Base-by-base conservation (phyloP, 1,140 invertebrate genomes). In the Calliphora vicina region DNA sequence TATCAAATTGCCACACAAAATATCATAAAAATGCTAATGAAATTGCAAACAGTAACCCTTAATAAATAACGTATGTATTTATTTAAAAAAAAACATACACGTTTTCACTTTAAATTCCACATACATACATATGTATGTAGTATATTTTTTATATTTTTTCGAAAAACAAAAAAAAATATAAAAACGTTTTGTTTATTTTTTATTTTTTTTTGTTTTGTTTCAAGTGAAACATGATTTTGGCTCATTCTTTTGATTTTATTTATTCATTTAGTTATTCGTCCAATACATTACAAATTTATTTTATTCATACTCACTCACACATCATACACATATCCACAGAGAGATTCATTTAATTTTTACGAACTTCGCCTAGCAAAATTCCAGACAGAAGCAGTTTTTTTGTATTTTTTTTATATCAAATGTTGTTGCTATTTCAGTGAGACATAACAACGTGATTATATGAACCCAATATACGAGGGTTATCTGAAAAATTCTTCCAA, bases 371-470 rank as follows among this genome's bases (percentile, higher is more conserved):
- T 67, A 17, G 61, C 61, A 23, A 67, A 67, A 67, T 23, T 67
- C 61, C 61, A 67, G 61, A 67, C 61, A 67, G 20, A 10, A 23
- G 61, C 61, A 23, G 61, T 67, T 67, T 67, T 23, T 67, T 17
- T 57, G 15, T 3, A n/a, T 57, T 17, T 67, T 67, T 57, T 17
- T 67, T 67, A 67, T 67, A 5, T 20, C 61, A 20, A 23, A 8
- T 67, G 10, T 67, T 67, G 23, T 67, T 67, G 23, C n/a, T 67
- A n/a, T 67, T 67, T 20, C 9, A 23, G 61, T 67, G 61, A 67
- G 61, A 67, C 61, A 67, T 67, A 12, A 67, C 57, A 67, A 67
- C n/a, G 12, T 67, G 61, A 67, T 67, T 67, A 67, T 67, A 25
- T 67, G n/a, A 67, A 67, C n/a, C 20, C 6, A 57, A 57, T 57